phyloP scores from a whole-genome alignment of 2,888 invertebrate genomes.

The Tolmerus cingulatus region DNA sequence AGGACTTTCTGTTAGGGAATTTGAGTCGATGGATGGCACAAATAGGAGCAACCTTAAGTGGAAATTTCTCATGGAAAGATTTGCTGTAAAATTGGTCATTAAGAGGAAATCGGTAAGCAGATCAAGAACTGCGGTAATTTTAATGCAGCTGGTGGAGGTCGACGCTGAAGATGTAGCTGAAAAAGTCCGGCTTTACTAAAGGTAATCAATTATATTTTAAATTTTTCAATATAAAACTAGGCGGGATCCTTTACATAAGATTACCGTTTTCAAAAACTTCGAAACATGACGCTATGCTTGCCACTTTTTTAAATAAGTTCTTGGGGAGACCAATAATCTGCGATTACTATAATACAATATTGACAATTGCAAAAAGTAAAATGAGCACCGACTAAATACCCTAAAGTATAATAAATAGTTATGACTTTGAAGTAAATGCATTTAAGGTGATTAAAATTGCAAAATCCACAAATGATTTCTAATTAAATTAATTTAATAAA shows the following conservation, averaged over 20 bases:
- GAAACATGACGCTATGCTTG: too few species aligned
- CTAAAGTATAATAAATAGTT: too few species aligned
- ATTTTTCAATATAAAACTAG: not conserved
- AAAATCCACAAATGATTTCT: not conserved
- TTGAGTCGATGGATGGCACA: slow-evolving; percentile 65
- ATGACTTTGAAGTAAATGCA: not conserved
- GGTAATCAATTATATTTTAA: not conserved
- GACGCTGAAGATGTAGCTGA: slow-evolving; percentile 54
- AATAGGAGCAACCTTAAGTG: slow-evolving; percentile 70
- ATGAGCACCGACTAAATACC: too few species aligned
- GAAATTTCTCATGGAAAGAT: slow-evolving; percentile 72
- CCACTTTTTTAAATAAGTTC: too few species aligned
- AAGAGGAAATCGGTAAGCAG: slow-evolving; percentile 55
- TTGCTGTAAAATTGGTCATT: slow-evolving; percentile 65
- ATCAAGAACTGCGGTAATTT: slow-evolving; percentile 52
- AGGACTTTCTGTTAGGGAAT: slow-evolving; percentile 65
- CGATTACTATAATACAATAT: too few species aligned
- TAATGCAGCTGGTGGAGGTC: slow-evolving; percentile 56
- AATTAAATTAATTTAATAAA: not conserved
- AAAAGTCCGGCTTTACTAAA: slow-evolving; percentile 55
- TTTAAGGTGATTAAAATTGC: not conserved
- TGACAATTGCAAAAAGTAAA: too few species aligned
- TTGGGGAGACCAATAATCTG: too few species aligned
- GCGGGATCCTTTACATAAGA: too few species aligned
- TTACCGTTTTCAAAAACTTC: too few species aligned